Conservation (phyloP, 1,140 invertebrate species). For the Drosophila parvula region DNA sequence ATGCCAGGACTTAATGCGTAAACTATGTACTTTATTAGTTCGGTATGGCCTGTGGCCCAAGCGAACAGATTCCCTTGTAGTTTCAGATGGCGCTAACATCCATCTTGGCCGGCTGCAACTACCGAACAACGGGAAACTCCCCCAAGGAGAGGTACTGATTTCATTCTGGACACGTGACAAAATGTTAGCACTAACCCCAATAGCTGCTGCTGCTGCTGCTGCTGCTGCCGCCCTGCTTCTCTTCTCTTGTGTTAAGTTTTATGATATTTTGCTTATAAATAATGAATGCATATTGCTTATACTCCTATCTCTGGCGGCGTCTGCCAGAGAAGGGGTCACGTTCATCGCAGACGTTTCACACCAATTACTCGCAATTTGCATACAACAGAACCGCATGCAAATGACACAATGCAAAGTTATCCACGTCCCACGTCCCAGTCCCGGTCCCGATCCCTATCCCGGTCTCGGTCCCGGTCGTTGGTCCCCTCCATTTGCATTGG, state of each 20-base stretch:
- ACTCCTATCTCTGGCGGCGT: conserved; percentile 8
- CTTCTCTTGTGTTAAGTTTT: conserved; percentile 37
- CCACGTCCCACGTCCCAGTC: conserved; percentile 13
- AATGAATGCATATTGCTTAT: conserved; percentile 59
- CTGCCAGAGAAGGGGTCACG: conserved; percentile 60
- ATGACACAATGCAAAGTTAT: conserved; percentile 73
- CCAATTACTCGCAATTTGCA: conserved; percentile 81
- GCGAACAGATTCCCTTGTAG: conserved; percentile 29
- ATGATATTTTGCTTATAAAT: conserved; percentile 64
- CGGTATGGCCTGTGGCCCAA: conserved; percentile 29
- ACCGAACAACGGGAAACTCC: conserved; percentile 4
- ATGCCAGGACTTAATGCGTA: conserved; percentile 68
- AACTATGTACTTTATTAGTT: conserved; percentile 67
- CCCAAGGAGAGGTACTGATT: conserved; percentile 43
- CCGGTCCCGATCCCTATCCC: conserved; percentile 6
- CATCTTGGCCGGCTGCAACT: conserved; percentile 34
- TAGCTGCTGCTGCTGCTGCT: not conserved
- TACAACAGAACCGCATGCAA: conserved; percentile 77
- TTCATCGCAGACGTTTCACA: conserved; percentile 73
- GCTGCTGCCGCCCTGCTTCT: not conserved
- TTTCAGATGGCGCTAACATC: conserved; percentile 22
- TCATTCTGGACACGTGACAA: conserved; percentile 67
- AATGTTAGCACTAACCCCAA: conserved; percentile 31
- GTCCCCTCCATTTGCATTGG: conserved; percentile 42
- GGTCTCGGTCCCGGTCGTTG: not conserved